Conservation (phyloP, 2,113 vertebrate genomes). For the Atherinomorus stipes region DNA sequence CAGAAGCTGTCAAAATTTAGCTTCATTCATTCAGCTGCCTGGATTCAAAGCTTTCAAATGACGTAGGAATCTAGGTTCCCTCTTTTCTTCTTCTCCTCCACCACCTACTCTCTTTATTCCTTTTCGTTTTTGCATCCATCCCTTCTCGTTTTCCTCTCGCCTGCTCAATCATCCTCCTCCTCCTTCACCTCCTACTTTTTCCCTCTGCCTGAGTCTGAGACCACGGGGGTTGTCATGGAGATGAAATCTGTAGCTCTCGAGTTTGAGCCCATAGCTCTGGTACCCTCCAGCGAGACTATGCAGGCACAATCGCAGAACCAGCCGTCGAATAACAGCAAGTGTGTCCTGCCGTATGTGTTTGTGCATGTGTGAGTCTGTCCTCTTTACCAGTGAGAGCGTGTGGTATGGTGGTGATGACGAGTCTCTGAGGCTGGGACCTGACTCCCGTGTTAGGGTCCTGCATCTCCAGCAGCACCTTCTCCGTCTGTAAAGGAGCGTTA, state of each 20-base stretch:
- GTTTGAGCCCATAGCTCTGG: conserved; percentile 62
- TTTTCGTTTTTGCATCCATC: conserved; percentile 12
- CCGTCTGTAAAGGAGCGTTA: conserved; percentile 83
- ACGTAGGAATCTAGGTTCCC: conserved; percentile 52
- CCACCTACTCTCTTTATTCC: conserved; percentile 15
- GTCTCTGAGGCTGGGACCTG: conserved; percentile 89
- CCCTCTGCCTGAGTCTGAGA: conserved; percentile 61
- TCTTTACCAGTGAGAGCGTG: conserved; percentile 91
- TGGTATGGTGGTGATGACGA: conserved; percentile 89
- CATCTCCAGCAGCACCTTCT: conserved; percentile 92
- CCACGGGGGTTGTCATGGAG: conserved; percentile 83
- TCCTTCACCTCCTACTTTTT: conserved; percentile 59
- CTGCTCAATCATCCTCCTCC: conserved; percentile 47
- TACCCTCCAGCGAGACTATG: conserved; percentile 55
- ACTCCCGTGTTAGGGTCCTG: conserved; percentile 90
- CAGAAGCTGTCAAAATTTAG: neutral
- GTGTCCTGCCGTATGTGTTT: conserved; percentile 8
- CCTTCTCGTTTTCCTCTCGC: conserved; percentile 41
- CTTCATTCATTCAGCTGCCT: conserved; percentile 17
- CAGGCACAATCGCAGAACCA: conserved; percentile 52
- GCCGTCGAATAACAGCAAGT: conserved; percentile 32
- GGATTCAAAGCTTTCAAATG: conserved; percentile 28
- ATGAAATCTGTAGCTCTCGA: conserved; percentile 78
- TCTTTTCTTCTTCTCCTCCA: conserved; percentile 5
- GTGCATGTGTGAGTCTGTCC: conserved; percentile 18